These are phyloP conservation scores for Pyxicephalus adspersus DNA, from an alignment of 2,113 vertebrate genomes.

Conservation along the genomic window DNA sequence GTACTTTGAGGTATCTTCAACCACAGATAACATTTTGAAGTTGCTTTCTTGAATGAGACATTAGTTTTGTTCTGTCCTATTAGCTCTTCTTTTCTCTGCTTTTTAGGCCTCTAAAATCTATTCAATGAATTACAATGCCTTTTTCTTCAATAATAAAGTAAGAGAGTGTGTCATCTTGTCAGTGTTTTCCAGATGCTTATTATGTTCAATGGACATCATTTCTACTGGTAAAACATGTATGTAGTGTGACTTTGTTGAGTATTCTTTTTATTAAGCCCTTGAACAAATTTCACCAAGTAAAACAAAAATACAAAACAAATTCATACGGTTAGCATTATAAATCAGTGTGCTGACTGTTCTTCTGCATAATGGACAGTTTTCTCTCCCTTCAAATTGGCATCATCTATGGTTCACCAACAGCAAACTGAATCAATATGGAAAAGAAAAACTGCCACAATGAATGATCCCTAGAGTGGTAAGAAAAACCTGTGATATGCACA, in stretches of 20 bases:
- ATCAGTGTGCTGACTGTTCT: neutral
- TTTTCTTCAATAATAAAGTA: slow-evolving; percentile 24
- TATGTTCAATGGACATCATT: too few relatives aligned
- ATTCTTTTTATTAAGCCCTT: neutral
- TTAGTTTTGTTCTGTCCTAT: slow-evolving; percentile 49
- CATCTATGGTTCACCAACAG: neutral
- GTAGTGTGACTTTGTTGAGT: too few relatives aligned
- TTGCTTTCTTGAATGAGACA: slow-evolving; percentile 53
- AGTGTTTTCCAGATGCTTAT: slow-evolving; percentile 29
- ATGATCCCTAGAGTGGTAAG: slow-evolving; percentile 6
- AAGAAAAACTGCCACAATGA: neutral
- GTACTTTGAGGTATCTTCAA: slow-evolving; percentile 52
- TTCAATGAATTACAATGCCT: slow-evolving; percentile 44
- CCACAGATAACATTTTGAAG: slow-evolving; percentile 53
- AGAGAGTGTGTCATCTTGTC: slow-evolving; percentile 26
- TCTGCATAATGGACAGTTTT: slow-evolving; percentile 3
- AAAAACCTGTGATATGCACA: neutral
- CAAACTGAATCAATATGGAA: neutral
- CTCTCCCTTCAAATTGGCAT: neutral
- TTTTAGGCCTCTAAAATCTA: slow-evolving; percentile 36
- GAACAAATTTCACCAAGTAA: neutral
- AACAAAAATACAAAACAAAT: neutral
- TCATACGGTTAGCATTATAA: slow-evolving; percentile 21
- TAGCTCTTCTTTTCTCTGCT: slow-evolving; percentile 33
- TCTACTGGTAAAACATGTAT: too few relatives aligned